Percentiles rank a stretch among this genome's conserved stretches.
These are phyloP conservation scores for Garrulus glandarius DNA, from an alignment of 2,797 vertebrate species.

Conservation along the genomic window DNA sequence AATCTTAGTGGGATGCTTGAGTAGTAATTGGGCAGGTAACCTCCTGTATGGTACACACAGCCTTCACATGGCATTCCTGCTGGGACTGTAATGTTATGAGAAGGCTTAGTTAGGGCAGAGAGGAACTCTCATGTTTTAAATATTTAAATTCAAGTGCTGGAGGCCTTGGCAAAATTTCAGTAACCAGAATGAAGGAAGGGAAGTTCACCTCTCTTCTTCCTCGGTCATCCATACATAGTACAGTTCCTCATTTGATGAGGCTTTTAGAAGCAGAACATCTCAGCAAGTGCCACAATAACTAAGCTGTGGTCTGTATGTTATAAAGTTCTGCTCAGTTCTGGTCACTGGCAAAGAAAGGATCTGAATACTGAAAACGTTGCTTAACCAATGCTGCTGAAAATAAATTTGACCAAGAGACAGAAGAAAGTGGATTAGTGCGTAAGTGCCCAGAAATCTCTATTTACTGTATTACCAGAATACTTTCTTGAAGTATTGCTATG, in stretches of 20 bases:
- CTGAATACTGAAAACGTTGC: not conserved
- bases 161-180: constrained; percentile 29
- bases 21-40: not conserved
- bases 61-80: not conserved
- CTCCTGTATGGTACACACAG: not conserved
- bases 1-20: not conserved
- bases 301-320: not conserved
- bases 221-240: not conserved
- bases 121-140: not conserved
- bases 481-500: not conserved
- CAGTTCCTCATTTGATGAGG: not conserved
- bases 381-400: not conserved
- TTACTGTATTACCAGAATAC: not conserved
- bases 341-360: not conserved
- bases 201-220: constrained; percentile 23
- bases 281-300: not conserved
- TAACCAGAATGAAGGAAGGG: not conserved
- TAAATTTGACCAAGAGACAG: not conserved
- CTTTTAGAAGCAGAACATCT: not conserved
- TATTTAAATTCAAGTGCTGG: not conserved
- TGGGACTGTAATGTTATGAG: not conserved
- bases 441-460: not conserved
- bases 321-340: not conserved
- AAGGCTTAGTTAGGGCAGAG: not conserved
- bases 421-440: not conserved